These are phyloP conservation scores for Chaetogeoica ovagalla DNA, from an alignment of 2,888 invertebrate species.

Conservation along the genomic window DNA sequence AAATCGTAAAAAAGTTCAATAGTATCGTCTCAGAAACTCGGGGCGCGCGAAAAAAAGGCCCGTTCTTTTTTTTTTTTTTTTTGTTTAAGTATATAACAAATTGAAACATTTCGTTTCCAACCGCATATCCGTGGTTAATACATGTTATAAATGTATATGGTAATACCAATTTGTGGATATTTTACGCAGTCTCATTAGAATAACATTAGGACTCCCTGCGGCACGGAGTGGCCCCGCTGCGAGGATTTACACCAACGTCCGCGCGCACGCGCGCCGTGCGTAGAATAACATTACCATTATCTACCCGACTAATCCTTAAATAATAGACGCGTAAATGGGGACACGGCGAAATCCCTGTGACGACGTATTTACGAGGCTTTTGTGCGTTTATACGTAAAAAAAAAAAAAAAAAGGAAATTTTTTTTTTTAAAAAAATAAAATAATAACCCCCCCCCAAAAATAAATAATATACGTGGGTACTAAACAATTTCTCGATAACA, in stretches of 20 bases:
- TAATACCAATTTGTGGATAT: constrained; percentile 48
- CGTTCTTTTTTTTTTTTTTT: too few relatives aligned
- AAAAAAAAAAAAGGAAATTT: constrained; percentile 25
- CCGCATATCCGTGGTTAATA: constrained; percentile 20
- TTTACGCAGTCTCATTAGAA: constrained; percentile 51
- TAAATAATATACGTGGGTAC: constrained; percentile 36
- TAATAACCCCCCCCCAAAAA: constrained; percentile 32
- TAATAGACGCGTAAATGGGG: constrained; percentile 50
- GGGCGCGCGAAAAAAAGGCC: neutral
- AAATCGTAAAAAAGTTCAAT: too few relatives aligned
- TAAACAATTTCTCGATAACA: constrained; percentile 42
- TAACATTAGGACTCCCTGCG: constrained; percentile 53
- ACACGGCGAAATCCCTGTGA: constrained; percentile 50
- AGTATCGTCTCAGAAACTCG: too few relatives aligned
- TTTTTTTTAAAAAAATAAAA: constrained; percentile 31
- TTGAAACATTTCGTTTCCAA: constrained; percentile 13
- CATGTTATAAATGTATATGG: neutral
- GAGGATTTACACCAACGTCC: constrained; percentile 52
- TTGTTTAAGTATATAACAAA: neutral
- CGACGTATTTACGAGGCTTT: constrained; percentile 46
- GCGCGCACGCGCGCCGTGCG: constrained; percentile 20
- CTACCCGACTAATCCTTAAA: constrained; percentile 50
- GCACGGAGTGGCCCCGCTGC: constrained; percentile 40
- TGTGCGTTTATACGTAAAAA: constrained; percentile 18
- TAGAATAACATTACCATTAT: constrained; percentile 53